These are phyloP conservation scores for Rhineura floridana DNA, from an alignment of 2,113 vertebrate genomes.

Conservation along the genomic window DNA sequence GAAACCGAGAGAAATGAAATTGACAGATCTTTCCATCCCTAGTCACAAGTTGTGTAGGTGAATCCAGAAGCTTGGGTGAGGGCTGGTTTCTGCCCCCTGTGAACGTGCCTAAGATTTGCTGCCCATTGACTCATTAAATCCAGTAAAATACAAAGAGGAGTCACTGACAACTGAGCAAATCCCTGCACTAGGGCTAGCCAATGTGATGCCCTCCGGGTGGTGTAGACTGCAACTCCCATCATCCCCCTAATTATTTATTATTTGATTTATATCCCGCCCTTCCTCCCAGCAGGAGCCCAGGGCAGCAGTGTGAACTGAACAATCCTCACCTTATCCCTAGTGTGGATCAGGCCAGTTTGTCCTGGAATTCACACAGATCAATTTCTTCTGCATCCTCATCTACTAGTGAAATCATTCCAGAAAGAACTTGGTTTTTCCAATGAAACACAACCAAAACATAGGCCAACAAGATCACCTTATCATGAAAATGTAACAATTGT, in stretches of 20 bases:
- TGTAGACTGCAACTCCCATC: no score
- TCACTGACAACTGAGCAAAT: not conserved
- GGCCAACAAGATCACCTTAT: not conserved
- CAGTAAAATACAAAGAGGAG: no score
- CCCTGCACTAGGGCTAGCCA: not conserved
- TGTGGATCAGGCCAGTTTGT: no score
- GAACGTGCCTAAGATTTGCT: not conserved
- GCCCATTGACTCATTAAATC: not conserved
- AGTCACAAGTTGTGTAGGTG: not conserved
- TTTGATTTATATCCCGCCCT: no score
- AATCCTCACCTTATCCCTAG: no score
- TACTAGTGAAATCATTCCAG: not conserved
- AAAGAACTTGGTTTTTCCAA: not conserved
- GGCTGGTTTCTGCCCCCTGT: not conserved
- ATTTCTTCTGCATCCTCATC: no score
- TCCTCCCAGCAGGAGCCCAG: no score
- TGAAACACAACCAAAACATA: not conserved
- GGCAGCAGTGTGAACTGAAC: no score
- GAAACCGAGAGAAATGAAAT: no score
- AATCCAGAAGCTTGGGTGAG: not conserved
- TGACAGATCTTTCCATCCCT: no score
- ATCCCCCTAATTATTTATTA: no score
- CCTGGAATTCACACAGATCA: not conserved
- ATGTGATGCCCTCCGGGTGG: no score
- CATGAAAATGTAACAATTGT: not conserved